Evolutionary conservation across 2,888 invertebrate species (phyloP), one percentile per base, ranked within the genome.

Genomic region (Scotopteryx bipunctaria): DNA sequence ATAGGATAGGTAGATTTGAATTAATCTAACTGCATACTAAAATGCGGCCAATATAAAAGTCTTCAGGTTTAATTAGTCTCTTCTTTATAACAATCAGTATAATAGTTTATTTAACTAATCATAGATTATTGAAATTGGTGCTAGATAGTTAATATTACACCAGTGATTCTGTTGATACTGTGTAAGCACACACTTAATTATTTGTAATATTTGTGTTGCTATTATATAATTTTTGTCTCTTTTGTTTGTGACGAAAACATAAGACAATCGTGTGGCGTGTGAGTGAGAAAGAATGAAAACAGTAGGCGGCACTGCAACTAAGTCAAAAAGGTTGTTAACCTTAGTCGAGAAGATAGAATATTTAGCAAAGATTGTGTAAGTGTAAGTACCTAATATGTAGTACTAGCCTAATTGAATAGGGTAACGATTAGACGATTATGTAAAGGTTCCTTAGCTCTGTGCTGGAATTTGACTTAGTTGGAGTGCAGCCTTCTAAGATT

Each of bases 1-100:
- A 79, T 88, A 86, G 85, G 61, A 62, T 86, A 86, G 81, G 78
- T 83, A 85, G 81, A 66, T 70, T 76, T 73, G 72, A 75, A 76
- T 72, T 72, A 56, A 44, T 41, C 36, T 48, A 47, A 41, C 49
- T 48, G 52, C 40, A 32, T 49, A 17, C 25, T 42, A 37, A 47
- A 21, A 32, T 36, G 42, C 38, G 48, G 55, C 23, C 38, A 48
- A 35, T 48, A 48, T 25, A 14, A 38, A 51, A 48, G 33, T 50
- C 29, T 42, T 21, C 45, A 27, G 31, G 17, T 52, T 44, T 41
- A 37, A 33, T 41, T 35, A 44, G 41, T 27, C 40, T 57, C 51
- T 53, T 35, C 33, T 27, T 46, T 27, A 15, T 45, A 40, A 45
- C 23, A 23, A 44, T 35, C 51, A 46, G 54, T 52, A 14, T 16